Conservation (phyloP, 2,113 vertebrate genomes). For the Strigops habroptila region DNA sequence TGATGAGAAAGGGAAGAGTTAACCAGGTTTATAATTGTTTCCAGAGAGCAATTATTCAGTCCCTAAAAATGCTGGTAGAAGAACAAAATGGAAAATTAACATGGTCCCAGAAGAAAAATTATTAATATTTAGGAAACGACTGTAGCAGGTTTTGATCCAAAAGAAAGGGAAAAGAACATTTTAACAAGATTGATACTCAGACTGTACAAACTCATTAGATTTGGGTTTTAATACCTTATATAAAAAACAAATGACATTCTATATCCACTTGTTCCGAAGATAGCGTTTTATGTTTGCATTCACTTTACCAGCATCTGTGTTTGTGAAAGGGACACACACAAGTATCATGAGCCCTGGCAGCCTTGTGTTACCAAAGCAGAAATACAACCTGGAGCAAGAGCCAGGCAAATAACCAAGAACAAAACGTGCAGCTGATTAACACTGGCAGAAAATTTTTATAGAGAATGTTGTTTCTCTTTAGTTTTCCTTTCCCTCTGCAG, state of each 20-base stretch:
- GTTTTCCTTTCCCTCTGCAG: neutral
- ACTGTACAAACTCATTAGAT: neutral
- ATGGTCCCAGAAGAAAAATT: constrained; percentile 26
- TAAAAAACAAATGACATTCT: neutral
- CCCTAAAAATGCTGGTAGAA: constrained; percentile 38
- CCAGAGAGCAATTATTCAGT: constrained; percentile 38
- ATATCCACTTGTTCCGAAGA: neutral
- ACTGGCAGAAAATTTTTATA: neutral
- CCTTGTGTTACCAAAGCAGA: neutral
- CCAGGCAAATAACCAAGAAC: neutral
- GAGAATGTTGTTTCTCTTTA: neutral
- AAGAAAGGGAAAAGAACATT: constrained; percentile 10
- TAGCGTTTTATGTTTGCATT: neutral
- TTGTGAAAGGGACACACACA: neutral
- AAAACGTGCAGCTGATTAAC: neutral
- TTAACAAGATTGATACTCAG: neutral
- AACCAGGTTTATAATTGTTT: constrained; percentile 39
- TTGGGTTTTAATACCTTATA: neutral
- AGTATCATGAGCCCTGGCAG: fast-evolving
- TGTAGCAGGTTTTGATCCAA: constrained; percentile 2
- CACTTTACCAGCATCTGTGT: neutral
- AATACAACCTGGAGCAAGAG: neutral
- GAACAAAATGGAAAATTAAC: constrained; percentile 46
- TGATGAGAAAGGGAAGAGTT: constrained; percentile 36
- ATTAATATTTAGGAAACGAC: constrained; percentile 52